phyloP scores from a whole-genome alignment of 2,797 vertebrate genomes.

The Garrulus glandarius region DNA sequence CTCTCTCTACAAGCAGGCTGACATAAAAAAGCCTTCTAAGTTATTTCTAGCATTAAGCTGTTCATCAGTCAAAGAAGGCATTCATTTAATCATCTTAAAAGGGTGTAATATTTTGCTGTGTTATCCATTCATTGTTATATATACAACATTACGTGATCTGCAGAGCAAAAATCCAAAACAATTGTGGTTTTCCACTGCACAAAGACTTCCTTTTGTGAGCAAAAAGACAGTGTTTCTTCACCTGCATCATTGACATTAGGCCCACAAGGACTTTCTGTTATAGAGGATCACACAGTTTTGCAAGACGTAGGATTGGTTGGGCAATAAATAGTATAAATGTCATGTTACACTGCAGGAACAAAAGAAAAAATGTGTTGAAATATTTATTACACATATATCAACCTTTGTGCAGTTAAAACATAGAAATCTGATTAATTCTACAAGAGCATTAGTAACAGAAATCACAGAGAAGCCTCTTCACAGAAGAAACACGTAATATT shows the following conservation, averaged over 20 bases:
- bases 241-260: not conserved
- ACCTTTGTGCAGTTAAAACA: not conserved
- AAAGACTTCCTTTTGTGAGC: not conserved
- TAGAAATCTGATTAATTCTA: not conserved
- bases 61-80: constrained; percentile 26
- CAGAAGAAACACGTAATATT: not conserved
- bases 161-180: not conserved
- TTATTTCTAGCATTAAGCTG: constrained; percentile 54
- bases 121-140: not conserved
- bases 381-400: not conserved
- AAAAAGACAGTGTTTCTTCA: not conserved
- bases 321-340: constrained; percentile 11
- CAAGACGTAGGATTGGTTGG: not conserved
- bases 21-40: constrained; percentile 61
- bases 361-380: not conserved
- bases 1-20: constrained; percentile 52
- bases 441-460: not conserved
- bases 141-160: not conserved
- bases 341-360: not conserved
- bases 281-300: not conserved
- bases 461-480: not conserved
- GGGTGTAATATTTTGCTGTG: not conserved
- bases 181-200: not conserved
- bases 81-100: constrained; percentile 33
- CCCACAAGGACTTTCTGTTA: not conserved